Evolutionary conservation across 1,140 invertebrate genomes (phyloP).

Genomic region (Aphis gossypii): DNA sequence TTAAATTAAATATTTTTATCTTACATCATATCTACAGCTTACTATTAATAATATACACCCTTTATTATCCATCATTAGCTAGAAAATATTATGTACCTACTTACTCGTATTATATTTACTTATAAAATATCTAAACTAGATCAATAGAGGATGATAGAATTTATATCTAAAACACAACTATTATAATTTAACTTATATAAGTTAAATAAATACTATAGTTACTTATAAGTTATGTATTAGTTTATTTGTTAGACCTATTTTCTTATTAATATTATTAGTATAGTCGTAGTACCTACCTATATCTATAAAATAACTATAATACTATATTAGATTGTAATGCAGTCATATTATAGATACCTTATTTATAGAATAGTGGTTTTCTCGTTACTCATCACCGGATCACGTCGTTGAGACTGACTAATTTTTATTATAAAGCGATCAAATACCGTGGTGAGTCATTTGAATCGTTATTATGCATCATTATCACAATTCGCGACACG

Average conservation of each 20-base stretch:
- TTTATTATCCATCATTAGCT: not conserved
- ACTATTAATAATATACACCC: not conserved
- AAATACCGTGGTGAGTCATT: not conserved
- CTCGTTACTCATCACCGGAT: not conserved
- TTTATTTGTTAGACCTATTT: not conserved
- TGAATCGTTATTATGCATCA: not conserved
- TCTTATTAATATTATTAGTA: not conserved
- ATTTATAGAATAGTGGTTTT: not conserved
- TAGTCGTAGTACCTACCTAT: not conserved
- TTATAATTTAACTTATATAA: too few species aligned
- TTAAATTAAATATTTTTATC: not conserved
- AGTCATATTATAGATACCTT: not conserved
- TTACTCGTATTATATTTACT: not conserved
- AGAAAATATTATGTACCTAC: not conserved
- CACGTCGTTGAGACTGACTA: not conserved
- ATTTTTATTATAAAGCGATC: not conserved
- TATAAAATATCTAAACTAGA: not conserved
- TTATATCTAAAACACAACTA: not conserved
- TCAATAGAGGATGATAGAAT: not conserved
- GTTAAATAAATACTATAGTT: too few species aligned
- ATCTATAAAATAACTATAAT: not conserved
- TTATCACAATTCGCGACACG: conserved; percentile 7
- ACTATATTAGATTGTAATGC: not conserved
- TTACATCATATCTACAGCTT: not conserved
- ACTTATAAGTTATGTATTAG: not conserved